These are phyloP conservation scores for Drosophila subquinaria DNA, from an alignment of 2,888 invertebrate genomes.

Conservation along the genomic window DNA sequence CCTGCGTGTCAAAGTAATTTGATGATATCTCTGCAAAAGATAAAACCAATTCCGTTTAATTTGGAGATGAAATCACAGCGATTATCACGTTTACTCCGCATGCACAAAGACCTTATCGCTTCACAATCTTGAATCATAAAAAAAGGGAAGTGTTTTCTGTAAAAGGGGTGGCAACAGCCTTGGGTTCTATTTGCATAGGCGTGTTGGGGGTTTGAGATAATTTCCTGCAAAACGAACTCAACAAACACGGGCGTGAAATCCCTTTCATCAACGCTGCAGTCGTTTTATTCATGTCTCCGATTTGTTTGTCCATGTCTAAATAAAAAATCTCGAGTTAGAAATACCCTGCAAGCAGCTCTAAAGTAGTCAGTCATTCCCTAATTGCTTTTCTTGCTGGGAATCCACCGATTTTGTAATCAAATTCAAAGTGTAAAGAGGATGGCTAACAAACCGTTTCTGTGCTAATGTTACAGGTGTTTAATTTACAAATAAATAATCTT, in stretches of 20 bases:
- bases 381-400: background rate
- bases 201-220: constrained; percentile 64
- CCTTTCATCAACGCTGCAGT: constrained; percentile 43
- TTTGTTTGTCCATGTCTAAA: constrained; percentile 10
- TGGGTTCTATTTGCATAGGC: constrained; percentile 41
- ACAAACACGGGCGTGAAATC: constrained; percentile 43
- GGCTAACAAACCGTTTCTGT: too few relatives aligned
- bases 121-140: constrained; percentile 14
- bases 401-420: too few relatives aligned
- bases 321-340: constrained; percentile 2
- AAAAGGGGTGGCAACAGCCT: constrained; percentile 22
- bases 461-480: too few relatives aligned
- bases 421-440: too few relatives aligned
- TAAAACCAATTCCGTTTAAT: constrained; percentile 17
- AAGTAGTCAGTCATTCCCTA: background rate
- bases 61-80: constrained; percentile 29
- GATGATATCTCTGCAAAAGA: constrained; percentile 78
- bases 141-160: constrained; percentile 9
- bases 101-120: constrained; percentile 23
- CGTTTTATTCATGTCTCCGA: constrained; percentile 12
- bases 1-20: constrained; percentile 87
- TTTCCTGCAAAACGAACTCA: constrained; percentile 52
- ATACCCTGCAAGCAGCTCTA: constrained; percentile 6
- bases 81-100: constrained; percentile 31
- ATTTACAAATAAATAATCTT: too few relatives aligned